These are phyloP conservation scores for Chloromyia formosa DNA, from an alignment of 2,888 invertebrate species.

Conservation along the genomic window DNA sequence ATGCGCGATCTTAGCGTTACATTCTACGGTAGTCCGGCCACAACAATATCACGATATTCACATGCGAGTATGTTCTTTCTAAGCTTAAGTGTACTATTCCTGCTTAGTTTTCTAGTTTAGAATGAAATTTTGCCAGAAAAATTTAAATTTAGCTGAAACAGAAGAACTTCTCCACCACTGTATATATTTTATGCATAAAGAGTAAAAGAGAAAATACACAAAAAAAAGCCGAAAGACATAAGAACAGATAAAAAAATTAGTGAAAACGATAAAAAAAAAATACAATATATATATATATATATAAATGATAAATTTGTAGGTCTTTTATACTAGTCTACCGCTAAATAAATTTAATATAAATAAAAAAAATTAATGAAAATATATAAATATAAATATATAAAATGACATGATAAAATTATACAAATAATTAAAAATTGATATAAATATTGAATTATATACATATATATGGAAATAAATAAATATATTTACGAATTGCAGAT, in stretches of 20 bases:
- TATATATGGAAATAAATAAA: conserved; percentile 26
- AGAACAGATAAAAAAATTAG: conserved; percentile 11
- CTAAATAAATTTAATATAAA: conserved; percentile 42
- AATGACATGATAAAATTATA: conserved; percentile 5
- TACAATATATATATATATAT: conserved; percentile 11
- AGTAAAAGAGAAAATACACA: background rate
- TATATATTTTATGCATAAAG: conserved; percentile 36
- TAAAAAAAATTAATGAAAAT: conserved; percentile 22
- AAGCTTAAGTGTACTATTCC: conserved; percentile 36
- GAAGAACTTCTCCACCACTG: conserved; percentile 40
- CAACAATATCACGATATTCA: conserved; percentile 19
- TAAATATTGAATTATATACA: conserved; percentile 25
- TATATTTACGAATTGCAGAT: conserved; percentile 31
- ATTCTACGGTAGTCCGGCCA: conserved; percentile 57
- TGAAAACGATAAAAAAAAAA: conserved; percentile 25
- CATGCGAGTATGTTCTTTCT: background rate
- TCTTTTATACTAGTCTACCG: conserved; percentile 49
- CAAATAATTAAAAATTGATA: no score
- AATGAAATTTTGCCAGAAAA: conserved; percentile 41
- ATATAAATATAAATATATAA: conserved; percentile 31
- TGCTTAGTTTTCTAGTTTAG: conserved; percentile 46
- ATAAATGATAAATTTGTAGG: conserved; percentile 46
- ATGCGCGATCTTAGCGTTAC: conserved; percentile 64
- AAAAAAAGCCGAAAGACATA: no score
- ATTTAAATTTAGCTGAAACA: conserved; percentile 25